A percentile compares a stretch with the other conserved stretches of the same genome.
Conservation (phyloP, 2,113 vertebrate species). For the Cinclus cinclus region DNA sequence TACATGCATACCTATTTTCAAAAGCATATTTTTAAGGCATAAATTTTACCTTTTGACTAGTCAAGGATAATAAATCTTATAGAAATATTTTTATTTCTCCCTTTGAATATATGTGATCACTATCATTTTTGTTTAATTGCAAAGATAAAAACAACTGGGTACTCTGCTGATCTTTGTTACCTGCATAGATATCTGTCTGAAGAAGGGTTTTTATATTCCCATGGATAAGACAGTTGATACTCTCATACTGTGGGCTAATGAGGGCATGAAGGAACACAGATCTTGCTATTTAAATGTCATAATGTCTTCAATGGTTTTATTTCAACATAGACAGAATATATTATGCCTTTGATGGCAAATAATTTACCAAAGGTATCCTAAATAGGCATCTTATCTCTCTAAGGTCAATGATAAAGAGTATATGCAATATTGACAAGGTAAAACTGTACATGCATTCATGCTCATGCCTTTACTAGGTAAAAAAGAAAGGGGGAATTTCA, state of each 20-base stretch:
- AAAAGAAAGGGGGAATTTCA: not conserved
- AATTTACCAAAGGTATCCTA: not conserved
- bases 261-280: not conserved
- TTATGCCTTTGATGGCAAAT: not conserved
- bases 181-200: not conserved
- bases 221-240: not conserved
- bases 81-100: not conserved
- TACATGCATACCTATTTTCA: not conserved
- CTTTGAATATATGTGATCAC: not conserved
- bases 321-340: not conserved
- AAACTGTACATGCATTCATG: not conserved
- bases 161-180: not conserved
- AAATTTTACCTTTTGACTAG: not conserved
- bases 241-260: not conserved
- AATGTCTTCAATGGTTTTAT: rapidly evolving
- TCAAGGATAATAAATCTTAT: not conserved
- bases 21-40: not conserved
- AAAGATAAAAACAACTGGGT: not conserved
- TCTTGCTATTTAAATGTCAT: not conserved
- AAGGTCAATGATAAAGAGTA: not conserved
- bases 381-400: not conserved
- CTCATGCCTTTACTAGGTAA: not conserved
- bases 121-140: not conserved
- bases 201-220: not conserved
- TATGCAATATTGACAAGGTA: not conserved